Base-by-base conservation (phyloP, 2,888 invertebrate genomes). In the Rotaria macrura region DNA sequence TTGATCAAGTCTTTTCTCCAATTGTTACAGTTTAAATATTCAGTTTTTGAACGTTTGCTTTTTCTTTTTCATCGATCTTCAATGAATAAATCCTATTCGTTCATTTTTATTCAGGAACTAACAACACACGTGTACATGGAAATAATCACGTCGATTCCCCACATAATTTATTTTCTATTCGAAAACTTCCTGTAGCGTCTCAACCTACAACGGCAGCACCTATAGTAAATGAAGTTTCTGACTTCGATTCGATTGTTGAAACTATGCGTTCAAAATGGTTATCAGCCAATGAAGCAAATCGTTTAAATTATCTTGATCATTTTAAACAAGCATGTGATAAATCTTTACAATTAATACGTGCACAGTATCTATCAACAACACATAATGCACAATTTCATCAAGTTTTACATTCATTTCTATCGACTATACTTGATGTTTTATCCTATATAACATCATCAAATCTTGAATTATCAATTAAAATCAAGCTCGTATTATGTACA, bases 271-370 rank as follows among this genome's bases (percentile, higher is more conserved):
- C 79, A 25, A 43, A 79, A 20, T 79, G 79, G 79, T 43, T n/a
- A 43, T 25, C 12, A 12, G 25, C 79, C 14, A 25, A 25, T 43
- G 79, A 79, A n/a, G 12, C 43, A 79, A 79, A 14, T 25, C 79
- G 79, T 25, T 43, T 79, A 79, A 10, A 43, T 12, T 43, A 79
- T 43, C 5, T 79, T 6, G 79, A 79, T 20, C 6, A n/a, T 3
- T 79, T 79, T n/a, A 79, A 79, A n/a, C n/a, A 43, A n/a, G 25
- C 43, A n/a, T 79, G 43, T n/a, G 79, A 79, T 14, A 79, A 79
- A 12, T n/a, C 25, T 43, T 43, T 79, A n/a, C 40, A 43, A 79
- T 23, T 3, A 43, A 43, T 79, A 43, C 40, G 43, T n/a, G 7
- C 79, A 40, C 40, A 79, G 43, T 40, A 43, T 43, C 10, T n/a